Evolutionary conservation across 2,113 vertebrate genomes (phyloP).

Genomic region (Prochilodus magdalenae): DNA sequence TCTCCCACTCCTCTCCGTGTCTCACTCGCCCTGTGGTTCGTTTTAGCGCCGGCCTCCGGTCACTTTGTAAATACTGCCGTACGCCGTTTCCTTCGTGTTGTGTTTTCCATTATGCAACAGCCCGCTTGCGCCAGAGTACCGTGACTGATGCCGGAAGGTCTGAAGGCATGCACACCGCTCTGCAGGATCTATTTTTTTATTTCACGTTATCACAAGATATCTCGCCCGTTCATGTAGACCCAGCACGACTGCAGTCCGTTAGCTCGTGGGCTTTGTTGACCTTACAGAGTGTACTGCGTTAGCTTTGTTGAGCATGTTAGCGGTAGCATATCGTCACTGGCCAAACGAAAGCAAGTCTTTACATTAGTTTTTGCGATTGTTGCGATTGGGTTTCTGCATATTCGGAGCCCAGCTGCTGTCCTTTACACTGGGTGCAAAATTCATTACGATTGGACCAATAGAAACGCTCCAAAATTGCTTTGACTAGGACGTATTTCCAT

Average conservation of each 20-base stretch:
- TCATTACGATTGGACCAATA: too few species aligned
- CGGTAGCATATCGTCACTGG: neutral
- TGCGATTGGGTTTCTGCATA: too few species aligned
- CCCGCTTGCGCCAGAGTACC: neutral
- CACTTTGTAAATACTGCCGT: constrained; percentile 68
- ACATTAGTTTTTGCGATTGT: too few species aligned
- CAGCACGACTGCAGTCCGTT: neutral
- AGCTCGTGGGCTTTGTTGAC: neutral
- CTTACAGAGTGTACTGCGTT: neutral
- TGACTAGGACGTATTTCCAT: too few species aligned
- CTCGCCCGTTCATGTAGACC: neutral
- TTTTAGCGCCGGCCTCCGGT: neutral
- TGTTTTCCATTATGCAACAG: neutral
- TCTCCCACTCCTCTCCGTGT: neutral
- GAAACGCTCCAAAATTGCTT: too few species aligned
- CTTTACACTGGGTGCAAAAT: too few species aligned
- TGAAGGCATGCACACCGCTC: neutral
- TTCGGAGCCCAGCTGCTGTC: too few species aligned
- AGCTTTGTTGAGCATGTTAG: neutral
- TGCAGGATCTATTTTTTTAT: neutral
- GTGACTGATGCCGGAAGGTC: neutral
- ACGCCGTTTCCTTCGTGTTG: constrained; percentile 46
- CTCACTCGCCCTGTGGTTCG: constrained; percentile 1
- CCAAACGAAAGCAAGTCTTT: too few species aligned
- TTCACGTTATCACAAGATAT: neutral